phyloP scores from a whole-genome alignment of 2,888 invertebrate species.

The Troides helena region DNA sequence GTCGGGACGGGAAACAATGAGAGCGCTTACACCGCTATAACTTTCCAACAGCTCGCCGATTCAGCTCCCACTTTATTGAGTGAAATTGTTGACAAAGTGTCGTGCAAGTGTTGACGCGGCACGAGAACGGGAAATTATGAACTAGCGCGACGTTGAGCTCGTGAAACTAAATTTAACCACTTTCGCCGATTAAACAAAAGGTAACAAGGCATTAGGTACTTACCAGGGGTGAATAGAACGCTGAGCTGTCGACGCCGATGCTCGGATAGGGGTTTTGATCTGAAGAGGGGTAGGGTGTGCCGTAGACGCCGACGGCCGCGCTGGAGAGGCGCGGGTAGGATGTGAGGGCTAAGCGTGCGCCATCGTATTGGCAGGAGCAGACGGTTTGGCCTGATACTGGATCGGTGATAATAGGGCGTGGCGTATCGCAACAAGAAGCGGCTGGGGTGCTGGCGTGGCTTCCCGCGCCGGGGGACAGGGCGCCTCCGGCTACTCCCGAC shows the following conservation, averaged over 20 bases:
- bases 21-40: neutral
- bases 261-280: constrained; percentile 96
- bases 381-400: constrained; percentile 95
- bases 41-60: neutral
- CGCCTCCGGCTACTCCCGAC: constrained; percentile 81
- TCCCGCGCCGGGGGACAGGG: constrained; percentile 80
- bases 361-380: constrained; percentile 96
- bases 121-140: neutral
- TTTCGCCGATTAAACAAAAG: no score
- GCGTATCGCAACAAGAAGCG: constrained; percentile 92
- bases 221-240: constrained; percentile 97
- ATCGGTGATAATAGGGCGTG: constrained; percentile 94
- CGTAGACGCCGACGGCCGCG: constrained; percentile 90
- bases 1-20: constrained; percentile 4
- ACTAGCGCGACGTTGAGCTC: no score
- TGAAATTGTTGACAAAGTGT: constrained; percentile 1
- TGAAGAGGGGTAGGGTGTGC: constrained; percentile 92
- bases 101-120: neutral
- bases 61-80: constrained; percentile 4
- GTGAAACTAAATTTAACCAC: no score
- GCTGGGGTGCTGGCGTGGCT: constrained; percentile 77
- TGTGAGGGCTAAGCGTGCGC: constrained; percentile 90
- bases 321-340: constrained; percentile 88
- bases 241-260: constrained; percentile 95
- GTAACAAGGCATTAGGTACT: constrained; percentile 65